phyloP scores from a whole-genome alignment of 1,140 invertebrate species.

The Drosophila tsacasi region DNA sequence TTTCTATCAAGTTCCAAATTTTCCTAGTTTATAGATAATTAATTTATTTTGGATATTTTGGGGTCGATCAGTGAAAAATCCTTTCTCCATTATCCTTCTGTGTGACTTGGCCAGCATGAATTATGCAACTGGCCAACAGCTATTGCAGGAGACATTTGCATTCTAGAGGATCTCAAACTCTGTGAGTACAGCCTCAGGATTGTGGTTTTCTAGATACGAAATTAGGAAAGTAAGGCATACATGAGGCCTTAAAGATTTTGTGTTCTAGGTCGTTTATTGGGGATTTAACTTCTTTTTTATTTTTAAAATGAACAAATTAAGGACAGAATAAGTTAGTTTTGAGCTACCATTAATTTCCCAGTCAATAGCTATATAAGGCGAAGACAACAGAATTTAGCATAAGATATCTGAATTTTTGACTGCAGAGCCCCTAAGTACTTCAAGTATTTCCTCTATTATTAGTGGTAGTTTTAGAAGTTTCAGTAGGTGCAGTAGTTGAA shows the following conservation, averaged over 20 bases:
- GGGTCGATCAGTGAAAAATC: neutral
- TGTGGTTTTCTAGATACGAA: constrained; percentile 23
- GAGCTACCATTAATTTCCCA: neutral
- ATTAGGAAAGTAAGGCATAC: neutral
- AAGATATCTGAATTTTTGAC: too few relatives aligned
- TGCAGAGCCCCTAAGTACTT: too few relatives aligned
- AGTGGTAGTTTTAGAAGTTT: too few relatives aligned
- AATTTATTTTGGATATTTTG: constrained; percentile 2
- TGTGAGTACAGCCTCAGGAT: constrained; percentile 37
- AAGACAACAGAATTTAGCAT: neutral
- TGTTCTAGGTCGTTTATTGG: neutral
- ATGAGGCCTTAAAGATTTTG: neutral
- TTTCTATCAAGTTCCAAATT: neutral
- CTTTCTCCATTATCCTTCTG: neutral
- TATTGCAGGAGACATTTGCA: constrained; percentile 43
- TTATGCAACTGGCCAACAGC: constrained; percentile 46
- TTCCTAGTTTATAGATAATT: neutral
- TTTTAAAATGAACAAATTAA: neutral
- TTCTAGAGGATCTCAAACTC: constrained; percentile 8
- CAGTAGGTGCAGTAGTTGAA: too few relatives aligned
- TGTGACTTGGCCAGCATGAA: constrained; percentile 34
- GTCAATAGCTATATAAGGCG: neutral
- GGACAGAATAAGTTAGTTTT: neutral
- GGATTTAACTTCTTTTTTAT: neutral
- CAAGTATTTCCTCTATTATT: too few relatives aligned